These are phyloP conservation scores for Phorcus lineatus DNA, from an alignment of 2,888 invertebrate genomes.

Conservation along the genomic window DNA sequence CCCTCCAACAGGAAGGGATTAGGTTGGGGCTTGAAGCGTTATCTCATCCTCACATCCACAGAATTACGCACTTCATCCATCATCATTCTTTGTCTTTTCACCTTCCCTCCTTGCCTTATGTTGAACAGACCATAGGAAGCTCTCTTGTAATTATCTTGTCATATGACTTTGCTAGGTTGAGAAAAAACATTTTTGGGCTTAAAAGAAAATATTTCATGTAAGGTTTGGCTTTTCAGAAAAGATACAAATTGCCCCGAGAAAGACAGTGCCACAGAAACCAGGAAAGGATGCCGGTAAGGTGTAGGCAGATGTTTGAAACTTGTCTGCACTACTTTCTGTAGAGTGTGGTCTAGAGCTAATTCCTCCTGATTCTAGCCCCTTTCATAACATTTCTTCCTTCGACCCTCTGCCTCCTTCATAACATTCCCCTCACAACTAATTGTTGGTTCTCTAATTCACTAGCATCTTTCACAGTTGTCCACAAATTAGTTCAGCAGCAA, in stretches of 20 bases:
- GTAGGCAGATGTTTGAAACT: background rate
- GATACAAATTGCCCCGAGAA: conserved; percentile 23
- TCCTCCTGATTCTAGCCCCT: too few species aligned
- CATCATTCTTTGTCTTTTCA: conserved; percentile 7
- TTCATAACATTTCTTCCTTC: background rate
- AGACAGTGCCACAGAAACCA: background rate
- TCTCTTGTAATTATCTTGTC: too few species aligned
- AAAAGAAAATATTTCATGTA: background rate
- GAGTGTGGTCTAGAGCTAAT: too few species aligned
- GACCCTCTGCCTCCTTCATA: too few species aligned
- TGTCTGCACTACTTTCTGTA: too few species aligned
- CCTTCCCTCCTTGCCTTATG: background rate
- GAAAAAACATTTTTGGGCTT: background rate
- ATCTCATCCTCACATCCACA: background rate
- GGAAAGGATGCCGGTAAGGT: conserved; percentile 21
- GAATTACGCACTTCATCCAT: background rate
- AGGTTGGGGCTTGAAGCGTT: background rate
- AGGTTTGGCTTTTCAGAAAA: conserved; percentile 28
- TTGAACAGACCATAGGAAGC: too few species aligned
- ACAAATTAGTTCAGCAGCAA: too few species aligned
- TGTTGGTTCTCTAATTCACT: too few species aligned
- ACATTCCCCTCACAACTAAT: too few species aligned
- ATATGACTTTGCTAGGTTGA: too few species aligned
- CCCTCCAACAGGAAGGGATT: conserved; percentile 7
- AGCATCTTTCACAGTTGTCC: too few species aligned